Percentiles rank a stretch among this genome's conserved stretches.
phyloP scores from a whole-genome alignment of 2,888 invertebrate species.

The Penaeus monodon region DNA sequence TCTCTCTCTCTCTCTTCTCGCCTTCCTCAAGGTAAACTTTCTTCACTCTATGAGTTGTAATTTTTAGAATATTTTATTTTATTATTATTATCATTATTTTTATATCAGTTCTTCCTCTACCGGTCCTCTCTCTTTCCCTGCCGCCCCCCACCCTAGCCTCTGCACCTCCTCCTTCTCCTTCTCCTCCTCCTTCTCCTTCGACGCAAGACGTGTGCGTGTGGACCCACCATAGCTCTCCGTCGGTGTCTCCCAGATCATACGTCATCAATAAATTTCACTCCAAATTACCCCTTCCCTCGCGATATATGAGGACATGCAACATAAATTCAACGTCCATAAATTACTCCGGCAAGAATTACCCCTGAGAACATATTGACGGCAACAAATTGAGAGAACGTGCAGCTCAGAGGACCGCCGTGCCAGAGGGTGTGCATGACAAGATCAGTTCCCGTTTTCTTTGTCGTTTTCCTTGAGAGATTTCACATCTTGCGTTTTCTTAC shows the following conservation, averaged over 20 bases:
- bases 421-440: background rate
- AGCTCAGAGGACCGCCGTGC: background rate
- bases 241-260: conserved; percentile 24
- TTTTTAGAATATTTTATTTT: too few relatives aligned
- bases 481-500: too few relatives aligned
- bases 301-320: conserved; percentile 6
- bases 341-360: conserved; percentile 18
- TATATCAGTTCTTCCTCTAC: too few relatives aligned
- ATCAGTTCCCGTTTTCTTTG: too few relatives aligned
- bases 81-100: too few relatives aligned
- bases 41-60: too few relatives aligned
- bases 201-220: background rate
- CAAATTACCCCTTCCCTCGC: conserved; percentile 31
- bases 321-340: conserved; percentile 22
- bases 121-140: background rate
- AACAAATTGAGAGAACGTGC: background rate
- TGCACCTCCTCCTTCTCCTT: background rate
- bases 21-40: too few relatives aligned
- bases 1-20: too few relatives aligned
- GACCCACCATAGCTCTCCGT: conserved; percentile 2
- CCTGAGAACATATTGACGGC: conserved; percentile 17
- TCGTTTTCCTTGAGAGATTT: too few relatives aligned
- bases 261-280: conserved; percentile 26
- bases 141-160: background rate
- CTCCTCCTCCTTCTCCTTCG: background rate